Base-by-base conservation (phyloP, 2,113 vertebrate genomes). In the Diadophis punctatus region DNA sequence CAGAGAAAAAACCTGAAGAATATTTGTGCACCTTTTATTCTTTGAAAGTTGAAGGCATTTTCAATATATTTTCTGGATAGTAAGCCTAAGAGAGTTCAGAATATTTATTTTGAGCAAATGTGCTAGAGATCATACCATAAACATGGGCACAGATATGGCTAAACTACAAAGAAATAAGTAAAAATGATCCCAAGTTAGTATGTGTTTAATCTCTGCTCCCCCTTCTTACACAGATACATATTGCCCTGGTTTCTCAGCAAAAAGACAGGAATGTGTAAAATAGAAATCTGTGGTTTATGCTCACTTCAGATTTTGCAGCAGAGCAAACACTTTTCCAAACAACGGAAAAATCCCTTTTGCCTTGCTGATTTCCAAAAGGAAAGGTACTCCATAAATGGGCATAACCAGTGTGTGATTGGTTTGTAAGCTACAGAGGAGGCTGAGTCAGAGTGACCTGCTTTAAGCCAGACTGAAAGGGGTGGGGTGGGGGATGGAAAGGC, bases 361-460 rank as follows among this genome's bases (percentile, higher is more conserved):
- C 93, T 93, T 94, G 96, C 88, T 80, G 93, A 95, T 95, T 96
- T 96, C 96, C 95, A 93, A 95, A 97, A 97, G 96, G 96, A 90
- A 95, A 97, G 98, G 95, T 96, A 96, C 97, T 98, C 98, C 99
- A 98, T 99, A 99, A 98, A 99, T 98, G 98, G 99, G 97, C 97
- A 98, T 97, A 97, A 97, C 92, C 91, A 93, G 90, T 93, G 96
- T 92, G 93, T 96, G 97, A 98, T 98, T 98, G 98, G 98, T 96
- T 95, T 95, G 96, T 48, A 89, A 96, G 87, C 86, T 90, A 92
- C 93, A 94, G 93, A 94, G 94, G 94, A 95, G 95, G 95, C 95
- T 88, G 96, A 96, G 97, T 97, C 96, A 96, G 95, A 98, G 95
- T 97, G 98, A 98, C 97, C 98, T 96, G 95, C 94, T 88, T 90